phyloP scores from a whole-genome alignment of 2,797 vertebrate genomes.

The Florisuga fusca region DNA sequence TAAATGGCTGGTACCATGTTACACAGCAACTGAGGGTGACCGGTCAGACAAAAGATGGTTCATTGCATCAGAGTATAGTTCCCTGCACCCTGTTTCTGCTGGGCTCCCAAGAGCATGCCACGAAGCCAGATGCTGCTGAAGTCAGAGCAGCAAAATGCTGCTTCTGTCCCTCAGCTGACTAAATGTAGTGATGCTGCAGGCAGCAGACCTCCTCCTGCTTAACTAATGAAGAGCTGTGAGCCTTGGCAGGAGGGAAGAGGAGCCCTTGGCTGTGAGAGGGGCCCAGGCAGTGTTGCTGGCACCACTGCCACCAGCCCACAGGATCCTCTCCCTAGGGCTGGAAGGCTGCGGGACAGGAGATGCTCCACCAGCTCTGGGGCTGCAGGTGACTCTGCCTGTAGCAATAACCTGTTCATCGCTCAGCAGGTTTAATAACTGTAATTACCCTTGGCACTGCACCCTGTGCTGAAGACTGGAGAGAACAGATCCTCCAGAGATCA shows the following conservation, averaged over 20 bases:
- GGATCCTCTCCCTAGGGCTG: rapidly evolving
- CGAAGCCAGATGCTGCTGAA: neutral
- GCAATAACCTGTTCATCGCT: neutral
- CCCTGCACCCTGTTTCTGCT: neutral
- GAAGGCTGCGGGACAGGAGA: rapidly evolving
- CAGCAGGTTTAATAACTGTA: neutral
- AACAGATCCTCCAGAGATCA: neutral
- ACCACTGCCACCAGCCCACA: rapidly evolving
- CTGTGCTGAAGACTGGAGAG: neutral
- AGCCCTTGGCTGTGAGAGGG: neutral
- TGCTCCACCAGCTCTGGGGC: neutral
- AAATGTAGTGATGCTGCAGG: neutral
- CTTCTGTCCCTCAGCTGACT: neutral
- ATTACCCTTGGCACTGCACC: neutral
- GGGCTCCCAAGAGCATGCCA: neutral
- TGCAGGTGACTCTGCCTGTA: neutral
- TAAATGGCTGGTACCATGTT: neutral
- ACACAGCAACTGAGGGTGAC: neutral
- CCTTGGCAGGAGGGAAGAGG: neutral
- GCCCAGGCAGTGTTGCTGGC: rapidly evolving
- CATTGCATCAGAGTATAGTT: neutral
- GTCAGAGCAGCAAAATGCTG: neutral
- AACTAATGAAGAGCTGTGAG: too few relatives aligned
- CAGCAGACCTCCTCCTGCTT: neutral
- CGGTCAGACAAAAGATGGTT: neutral